phyloP scores from a whole-genome alignment of 2,888 invertebrate genomes.

The Campoplex capitator region DNA sequence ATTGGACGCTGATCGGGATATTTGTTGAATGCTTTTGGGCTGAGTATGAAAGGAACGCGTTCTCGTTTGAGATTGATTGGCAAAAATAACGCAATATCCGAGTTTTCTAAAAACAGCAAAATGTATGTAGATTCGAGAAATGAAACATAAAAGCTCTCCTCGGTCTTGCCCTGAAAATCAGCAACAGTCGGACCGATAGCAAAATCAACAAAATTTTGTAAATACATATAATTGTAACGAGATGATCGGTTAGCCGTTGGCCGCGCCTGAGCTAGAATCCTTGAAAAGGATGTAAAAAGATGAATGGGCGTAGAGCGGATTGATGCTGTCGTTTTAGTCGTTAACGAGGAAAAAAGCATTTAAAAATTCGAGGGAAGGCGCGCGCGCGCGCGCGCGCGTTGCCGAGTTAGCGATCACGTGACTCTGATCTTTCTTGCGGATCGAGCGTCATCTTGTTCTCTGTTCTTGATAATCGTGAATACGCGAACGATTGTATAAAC shows the following conservation, averaged over 20 bases:
- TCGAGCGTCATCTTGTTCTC: not conserved
- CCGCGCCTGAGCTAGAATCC: conserved; percentile 72
- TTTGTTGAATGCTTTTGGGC: not conserved
- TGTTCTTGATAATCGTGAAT: not conserved
- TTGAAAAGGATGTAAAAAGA: conserved; percentile 81
- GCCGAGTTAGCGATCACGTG: conserved; percentile 11
- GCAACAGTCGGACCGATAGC: conserved; percentile 28
- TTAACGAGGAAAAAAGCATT: conserved; percentile 71
- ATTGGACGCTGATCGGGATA: not conserved
- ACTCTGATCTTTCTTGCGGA: not conserved
- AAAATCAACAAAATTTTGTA: conserved; percentile 50
- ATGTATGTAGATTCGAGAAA: no score
- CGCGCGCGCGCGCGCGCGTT: conserved; percentile 50
- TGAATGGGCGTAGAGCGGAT: not conserved
- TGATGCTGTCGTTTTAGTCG: conserved; percentile 56
- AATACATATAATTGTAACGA: conserved; percentile 58
- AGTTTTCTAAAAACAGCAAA: no score
- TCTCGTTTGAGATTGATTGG: not conserved
- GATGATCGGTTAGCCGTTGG: conserved; percentile 49
- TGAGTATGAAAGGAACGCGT: not conserved
- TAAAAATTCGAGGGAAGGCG: conserved; percentile 70
- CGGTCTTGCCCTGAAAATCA: conserved; percentile 7
- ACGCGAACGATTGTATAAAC: conserved; percentile 7
- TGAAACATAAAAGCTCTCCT: conserved; percentile 1
- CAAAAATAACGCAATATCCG: not conserved